Conservation (phyloP, 2,113 vertebrate species). For the pig (Sus scrofa) region DNA sequence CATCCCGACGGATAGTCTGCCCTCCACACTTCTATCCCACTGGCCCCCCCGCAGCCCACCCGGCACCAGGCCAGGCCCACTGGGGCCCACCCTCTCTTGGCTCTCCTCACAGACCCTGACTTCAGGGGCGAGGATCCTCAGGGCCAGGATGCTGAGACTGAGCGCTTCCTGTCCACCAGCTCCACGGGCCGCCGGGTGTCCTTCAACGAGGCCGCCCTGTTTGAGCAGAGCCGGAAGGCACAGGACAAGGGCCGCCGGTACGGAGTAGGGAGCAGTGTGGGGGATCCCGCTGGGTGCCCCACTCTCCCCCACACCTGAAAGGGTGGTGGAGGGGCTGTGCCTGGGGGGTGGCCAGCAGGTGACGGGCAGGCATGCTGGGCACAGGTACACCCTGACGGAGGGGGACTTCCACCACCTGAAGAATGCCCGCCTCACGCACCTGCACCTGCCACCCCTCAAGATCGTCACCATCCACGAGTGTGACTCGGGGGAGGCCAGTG, state of each 20-base stretch:
- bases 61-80: not conserved
- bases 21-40: not conserved
- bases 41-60: not conserved
- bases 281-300: not conserved
- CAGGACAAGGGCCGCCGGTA: constrained; percentile 98
- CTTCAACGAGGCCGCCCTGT: constrained; percentile 98
- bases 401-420: constrained; percentile 99
- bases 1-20: not conserved
- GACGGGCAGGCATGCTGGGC: accelerated
- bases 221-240: constrained; percentile 94
- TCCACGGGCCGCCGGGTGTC: constrained; percentile 95
- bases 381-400: constrained; percentile 97
- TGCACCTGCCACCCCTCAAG: constrained; percentile 94
- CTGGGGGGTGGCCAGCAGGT: no score
- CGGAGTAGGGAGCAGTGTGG: not conserved
- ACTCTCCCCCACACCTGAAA: not conserved
- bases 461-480: constrained; percentile 99
- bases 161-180: constrained; percentile 95
- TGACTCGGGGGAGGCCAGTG: constrained; percentile 93
- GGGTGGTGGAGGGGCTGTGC: not conserved
- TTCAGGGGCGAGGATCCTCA: constrained; percentile 95
- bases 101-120: constrained; percentile 91
- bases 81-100: constrained; percentile 73
- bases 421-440: constrained; percentile 96
- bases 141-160: constrained; percentile 92